Conservation (phyloP, 2,113 vertebrate genomes). For the Sander vitreus region DNA sequence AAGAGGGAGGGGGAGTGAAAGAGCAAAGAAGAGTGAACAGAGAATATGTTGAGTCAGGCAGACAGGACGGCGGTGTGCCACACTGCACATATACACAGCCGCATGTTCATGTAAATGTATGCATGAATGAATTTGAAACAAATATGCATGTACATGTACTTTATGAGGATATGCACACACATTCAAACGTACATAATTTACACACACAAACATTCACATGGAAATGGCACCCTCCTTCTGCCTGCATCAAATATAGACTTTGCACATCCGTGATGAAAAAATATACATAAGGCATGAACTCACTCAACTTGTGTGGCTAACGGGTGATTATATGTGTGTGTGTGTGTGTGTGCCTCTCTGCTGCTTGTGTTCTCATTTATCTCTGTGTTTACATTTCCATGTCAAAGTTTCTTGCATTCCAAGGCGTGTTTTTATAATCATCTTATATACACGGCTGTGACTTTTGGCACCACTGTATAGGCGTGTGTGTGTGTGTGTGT, state of each 20-base stretch:
- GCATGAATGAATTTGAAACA: slow-evolving; percentile 42
- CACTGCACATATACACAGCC: slow-evolving; percentile 56
- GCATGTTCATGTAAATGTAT: slow-evolving; percentile 54
- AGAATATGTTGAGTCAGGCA: slow-evolving; percentile 83
- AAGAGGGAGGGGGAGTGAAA: slow-evolving; percentile 45
- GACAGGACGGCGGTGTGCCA: slow-evolving; percentile 65
- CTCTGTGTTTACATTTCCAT: slow-evolving; percentile 65
- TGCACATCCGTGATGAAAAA: slow-evolving; percentile 73
- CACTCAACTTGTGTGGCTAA: slow-evolving; percentile 63
- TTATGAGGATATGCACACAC: not conserved
- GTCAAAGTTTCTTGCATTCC: slow-evolving; percentile 67
- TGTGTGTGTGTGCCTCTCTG: slow-evolving; percentile 14
- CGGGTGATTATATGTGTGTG: slow-evolving; percentile 24
- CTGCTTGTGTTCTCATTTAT: slow-evolving; percentile 54
- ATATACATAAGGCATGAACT: slow-evolving; percentile 58
- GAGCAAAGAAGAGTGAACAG: slow-evolving; percentile 69
- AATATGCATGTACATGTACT: slow-evolving; percentile 7
- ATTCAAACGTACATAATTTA: not conserved
- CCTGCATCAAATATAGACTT: slow-evolving; percentile 79
- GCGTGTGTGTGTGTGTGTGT: slow-evolving; percentile 1
- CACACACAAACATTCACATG: not conserved
- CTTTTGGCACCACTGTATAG: slow-evolving; percentile 55
- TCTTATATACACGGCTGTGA: slow-evolving; percentile 53
- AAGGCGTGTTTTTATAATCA: slow-evolving; percentile 67
- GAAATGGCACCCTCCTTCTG: slow-evolving; percentile 45